Base-by-base conservation (phyloP, 2,888 invertebrate genomes). In the Oegoconia quadripuncta region DNA sequence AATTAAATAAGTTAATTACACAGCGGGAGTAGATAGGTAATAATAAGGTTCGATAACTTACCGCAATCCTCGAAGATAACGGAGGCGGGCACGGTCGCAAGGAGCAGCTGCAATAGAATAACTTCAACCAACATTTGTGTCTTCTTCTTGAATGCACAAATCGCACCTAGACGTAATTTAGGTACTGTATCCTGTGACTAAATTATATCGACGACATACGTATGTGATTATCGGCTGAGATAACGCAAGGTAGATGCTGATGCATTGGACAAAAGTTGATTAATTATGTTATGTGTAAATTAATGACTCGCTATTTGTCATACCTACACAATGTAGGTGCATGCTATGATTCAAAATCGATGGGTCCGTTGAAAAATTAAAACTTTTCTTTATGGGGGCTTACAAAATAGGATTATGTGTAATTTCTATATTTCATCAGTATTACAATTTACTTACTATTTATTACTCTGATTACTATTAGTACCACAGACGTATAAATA, bases 11-110 rank as follows among this genome's bases (percentile, higher is more conserved):
- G 5, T 20, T 20, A 20, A 20, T 7, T 20, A 20, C 4, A 20
- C 20, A 6, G 3, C 5, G 3, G 3, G 20, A 7, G 3, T 20
- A 20, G 8, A 9, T 25, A 25, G 2, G n/a, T 25, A 25, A 6
- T 25, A 11, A 25, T 11, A 1, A n/a, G n/a, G n/a, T n/a, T n/a
- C n/a, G n/a, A n/a, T n/a, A 25, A 60, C 78, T 75, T 58, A 82
- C 82, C 82, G 46, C 82, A 82, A 48, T 81, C 81, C 62, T 74
- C 68, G 46, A 81, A 82, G 26, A 73, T 52, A 22, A 81, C 77
- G 36, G 68, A 65, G 26, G 66, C 64, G 30, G 58, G 41, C 34
- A 51, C 62, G 27, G 51, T 37, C 23, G 55, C 45, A 16, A 63
- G 48, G 36, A 48, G 41, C 12, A 71, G 41, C 33, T 50, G 62